Base-by-base conservation (phyloP, 2,113 vertebrate species). In the Oncorhynchus mykiss region DNA sequence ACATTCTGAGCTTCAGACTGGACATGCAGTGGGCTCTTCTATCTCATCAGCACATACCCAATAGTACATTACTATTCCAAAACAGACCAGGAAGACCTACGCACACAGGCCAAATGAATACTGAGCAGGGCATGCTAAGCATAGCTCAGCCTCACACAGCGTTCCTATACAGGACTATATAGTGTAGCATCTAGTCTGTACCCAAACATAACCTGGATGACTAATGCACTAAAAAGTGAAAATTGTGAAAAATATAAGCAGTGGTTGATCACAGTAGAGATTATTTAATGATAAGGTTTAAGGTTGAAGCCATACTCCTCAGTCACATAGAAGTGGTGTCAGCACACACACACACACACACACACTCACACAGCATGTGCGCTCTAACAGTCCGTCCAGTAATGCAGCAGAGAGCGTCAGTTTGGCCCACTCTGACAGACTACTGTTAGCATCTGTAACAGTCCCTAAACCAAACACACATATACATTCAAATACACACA, bases 51-150 rank as follows among this genome's bases (percentile, higher is more conserved):
- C 16, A 65, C 81, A 78, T 80, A 78, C 78, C 65, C 82, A 79
- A 88, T 80, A 67, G 77, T 48, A 85, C 69, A 86, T 84, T 81
- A 81, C 79, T 60, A 82, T 78, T 66, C 24, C 62, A 54, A 39
- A 79, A 59, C 59, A 76, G 69, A 48, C 78, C 68, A 65, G 16
- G 74, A 49, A 74, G 70, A 70, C 1, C 11, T 77, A 76, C 76
- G 73, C 74, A 67, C 25, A 39, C 0, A 45, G 27, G 74, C 76
- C 70, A 74, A 71, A 75, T 77, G 72, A 84, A 82, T 74, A 71
- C 80, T 80, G 70, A 70, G 73, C 51, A 75, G 66, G 66, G 73
- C 51, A 75, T 29, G 16, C 45, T n/a, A 54, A 78, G 71, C 65
- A 68, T 14, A 16, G 49, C 49, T 77, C 66, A 72, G 34, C 76